Evolutionary conservation across 1,140 invertebrate species (phyloP), one percentile per base, ranked within the genome.

Genomic region (Sinella curviseta): DNA sequence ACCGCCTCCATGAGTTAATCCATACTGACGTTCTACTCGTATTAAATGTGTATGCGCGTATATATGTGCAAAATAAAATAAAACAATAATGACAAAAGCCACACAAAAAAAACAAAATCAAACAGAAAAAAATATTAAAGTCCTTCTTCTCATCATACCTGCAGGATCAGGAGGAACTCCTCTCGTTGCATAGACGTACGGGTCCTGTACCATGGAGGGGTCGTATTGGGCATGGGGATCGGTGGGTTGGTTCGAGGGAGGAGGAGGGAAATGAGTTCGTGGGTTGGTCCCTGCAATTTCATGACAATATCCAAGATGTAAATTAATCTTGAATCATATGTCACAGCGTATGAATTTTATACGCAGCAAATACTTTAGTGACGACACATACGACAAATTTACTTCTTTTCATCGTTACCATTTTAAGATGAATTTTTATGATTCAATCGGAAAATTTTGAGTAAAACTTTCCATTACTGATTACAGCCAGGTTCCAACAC

Each of bases 271-370:
- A n/a, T 39, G 75, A 26, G 74, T 48, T 24, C 81, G 39, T 65
- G 81, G 83, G 35, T 79, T 81, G 1, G 83, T 83, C 34, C 83
- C 83, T n/a, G n/a, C n/a, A n/a, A n/a, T n/a, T n/a, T n/a, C n/a
- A n/a, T n/a, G n/a, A n/a, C n/a, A n/a, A n/a, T n/a, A n/a, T n/a
- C n/a, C n/a, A n/a, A n/a, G n/a, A n/a, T n/a, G n/a, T n/a, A n/a
- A n/a, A n/a, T n/a, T n/a, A n/a, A n/a, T n/a, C n/a, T n/a, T n/a
- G n/a, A n/a, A n/a, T n/a, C n/a, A n/a, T n/a, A n/a, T n/a, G n/a
- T n/a, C n/a, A n/a, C n/a, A n/a, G n/a, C n/a, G n/a, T n/a, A n/a
- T n/a, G n/a, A n/a, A n/a, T n/a, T n/a, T n/a, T n/a, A n/a, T n/a
- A n/a, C n/a, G n/a, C n/a, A n/a, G n/a, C n/a, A n/a, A n/a, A n/a